These are phyloP conservation scores for Parapristionchus giblindavisi DNA, from an alignment of 2,888 invertebrate genomes.

Conservation along the genomic window DNA sequence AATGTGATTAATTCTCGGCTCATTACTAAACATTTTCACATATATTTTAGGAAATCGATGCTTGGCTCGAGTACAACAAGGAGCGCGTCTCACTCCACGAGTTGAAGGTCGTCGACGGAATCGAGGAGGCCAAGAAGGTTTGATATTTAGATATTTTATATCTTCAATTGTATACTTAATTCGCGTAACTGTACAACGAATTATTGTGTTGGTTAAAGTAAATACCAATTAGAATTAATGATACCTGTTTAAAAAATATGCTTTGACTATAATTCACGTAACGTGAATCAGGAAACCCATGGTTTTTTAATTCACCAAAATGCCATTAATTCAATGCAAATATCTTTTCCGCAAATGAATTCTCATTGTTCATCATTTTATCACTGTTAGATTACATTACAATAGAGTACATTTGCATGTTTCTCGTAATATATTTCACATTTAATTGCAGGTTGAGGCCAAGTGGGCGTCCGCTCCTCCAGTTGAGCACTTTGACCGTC, in stretches of 20 bases:
- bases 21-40: not conserved
- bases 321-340: no score
- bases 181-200: not conserved
- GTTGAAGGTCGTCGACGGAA: constrained; percentile 64
- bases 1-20: not conserved
- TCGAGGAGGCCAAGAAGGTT: constrained; percentile 67
- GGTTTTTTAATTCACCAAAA: no score
- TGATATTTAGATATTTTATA: not conserved
- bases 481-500: constrained; percentile 67
- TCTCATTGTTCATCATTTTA: no score
- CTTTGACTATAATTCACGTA: no score
- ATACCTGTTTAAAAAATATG: no score
- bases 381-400: no score
- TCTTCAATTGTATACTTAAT: not conserved
- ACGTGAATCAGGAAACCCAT: no score
- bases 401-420: no score
- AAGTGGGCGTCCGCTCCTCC: constrained; percentile 69
- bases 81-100: constrained; percentile 64
- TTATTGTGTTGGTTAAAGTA: not conserved
- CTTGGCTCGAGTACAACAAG: constrained; percentile 66
- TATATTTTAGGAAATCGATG: constrained; percentile 58
- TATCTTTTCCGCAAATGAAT: no score
- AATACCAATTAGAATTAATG: not conserved
- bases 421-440: no score
- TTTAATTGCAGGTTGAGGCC: constrained; percentile 57